Evolutionary conservation across 1,140 invertebrate genomes (phyloP).

Genomic region (Antheraea pernyi): DNA sequence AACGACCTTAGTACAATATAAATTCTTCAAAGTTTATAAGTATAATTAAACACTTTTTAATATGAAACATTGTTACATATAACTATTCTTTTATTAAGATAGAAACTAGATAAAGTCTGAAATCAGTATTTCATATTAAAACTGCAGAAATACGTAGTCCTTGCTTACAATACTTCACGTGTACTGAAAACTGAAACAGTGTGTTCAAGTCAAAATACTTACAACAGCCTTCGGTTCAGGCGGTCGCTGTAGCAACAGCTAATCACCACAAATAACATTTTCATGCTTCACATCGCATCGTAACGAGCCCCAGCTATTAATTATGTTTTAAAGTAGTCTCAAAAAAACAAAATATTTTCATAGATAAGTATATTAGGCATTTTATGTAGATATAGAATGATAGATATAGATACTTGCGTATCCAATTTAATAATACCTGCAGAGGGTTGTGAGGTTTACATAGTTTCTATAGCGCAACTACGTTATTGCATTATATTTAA

Average conservation of each 20-base stretch:
- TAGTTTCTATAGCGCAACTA: no score
- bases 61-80: neutral
- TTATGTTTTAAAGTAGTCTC: neutral
- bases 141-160: neutral
- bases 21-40: neutral
- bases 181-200: conserved; percentile 43
- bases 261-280: conserved; percentile 72
- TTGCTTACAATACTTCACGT: conserved; percentile 35
- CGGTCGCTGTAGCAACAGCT: conserved; percentile 65
- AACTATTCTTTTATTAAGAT: neutral
- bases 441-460: no score
- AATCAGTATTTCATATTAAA: neutral
- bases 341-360: neutral
- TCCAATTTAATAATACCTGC: no score
- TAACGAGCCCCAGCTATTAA: neutral
- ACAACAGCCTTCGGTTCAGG: conserved; percentile 58
- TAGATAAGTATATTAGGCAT: no score
- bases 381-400: no score
- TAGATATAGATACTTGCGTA: no score
- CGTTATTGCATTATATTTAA: no score
- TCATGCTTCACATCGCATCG: conserved; percentile 38
- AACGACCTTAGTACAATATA: neutral
- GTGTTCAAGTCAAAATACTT: conserved; percentile 41
- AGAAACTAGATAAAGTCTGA: neutral
- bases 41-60: conserved; percentile 18